Base-by-base conservation (phyloP, 1,140 invertebrate species). In the Zaprionus taronus region DNA sequence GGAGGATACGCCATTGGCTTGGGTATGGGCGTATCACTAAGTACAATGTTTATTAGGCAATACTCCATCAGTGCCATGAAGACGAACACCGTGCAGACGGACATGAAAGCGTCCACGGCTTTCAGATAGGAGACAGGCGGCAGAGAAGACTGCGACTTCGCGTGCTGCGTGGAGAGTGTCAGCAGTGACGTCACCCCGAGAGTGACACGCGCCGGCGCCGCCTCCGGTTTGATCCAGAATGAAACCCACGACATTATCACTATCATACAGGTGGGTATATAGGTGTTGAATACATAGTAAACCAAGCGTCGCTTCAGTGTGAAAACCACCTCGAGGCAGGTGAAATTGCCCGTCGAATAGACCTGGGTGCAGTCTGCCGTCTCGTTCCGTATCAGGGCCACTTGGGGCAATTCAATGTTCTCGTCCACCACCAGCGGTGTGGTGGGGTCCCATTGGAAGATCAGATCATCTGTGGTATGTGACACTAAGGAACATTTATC, bases 51-150 rank as follows among this genome's bases (percentile, higher is more conserved):
- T 2, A 98, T 97, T 73, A 98, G 93, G 83, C 97, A 98, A 92
- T 98, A 98, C 92, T 98, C 97, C 97, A 98, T 98, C 38, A 98
- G 92, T 4, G 97, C 97, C 95, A 98, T 96, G 91, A 98, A 98
- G 83, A 98, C 97, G 93, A 98, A 96, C 94, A 98, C 94, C 51
- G 97, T 98, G 92, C 97, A 98, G 7, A 97, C 96, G 15, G 97
- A 98, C 97, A 98, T 98, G 84, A 98, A 98, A 3, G 96, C 96
- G 81, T 98, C 97, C 0, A 98, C 97, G 0, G 97, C 97, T 93
- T 98, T 98, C 9, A 98, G 93, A 91, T 98, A 98, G 0, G 97
- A 98, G 1, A 98, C 97, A 0, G 97, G 97, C 6, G 97, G 97
- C 55, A 98, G 92, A 11, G 97, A 96, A 0, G 97, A 96, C 92